Evolutionary conservation across 92 coral and sea anemone genomes (phyloP), one percentile per base, ranked within the genome.

Genomic region (Hydrozoanthus gracilis): DNA sequence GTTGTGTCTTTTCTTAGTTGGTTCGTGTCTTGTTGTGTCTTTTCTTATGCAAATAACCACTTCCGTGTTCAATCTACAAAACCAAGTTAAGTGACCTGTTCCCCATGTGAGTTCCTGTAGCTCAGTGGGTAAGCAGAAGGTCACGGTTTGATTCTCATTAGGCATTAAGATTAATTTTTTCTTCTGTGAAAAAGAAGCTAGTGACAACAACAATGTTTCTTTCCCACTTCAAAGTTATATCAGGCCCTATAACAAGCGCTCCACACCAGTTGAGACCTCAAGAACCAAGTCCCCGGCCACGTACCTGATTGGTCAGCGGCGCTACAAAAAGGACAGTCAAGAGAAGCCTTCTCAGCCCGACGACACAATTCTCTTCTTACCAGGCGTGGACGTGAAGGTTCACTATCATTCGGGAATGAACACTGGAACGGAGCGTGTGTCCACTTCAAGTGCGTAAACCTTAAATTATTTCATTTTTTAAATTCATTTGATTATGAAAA

Each of bases 341-440:
- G 98, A 96, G 58, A 86, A 90, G 82, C 51, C 87, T 78, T 86
- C 92, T 12, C 94, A 88, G 39, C 92, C 95, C 0, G 96, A 96
- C 27, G 95, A 92, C 80, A 95, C 98, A 7, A 84, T 90, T 20
- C 87, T 96, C 68, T 83, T 96, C 58, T 78, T 96, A 5, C 99
- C 99, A 12, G 99, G 95, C 12, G 99, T 96, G 56, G 98, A 96
- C 66, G 99, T 93, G 7, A 95, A 98, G 14, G 96, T 95, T 7
- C 92, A 96, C 71, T 96, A 96, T 73, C 93, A 94, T 44, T 96
- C 99, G 2, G 94, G 87, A 86, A 93, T 94, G 69, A 92, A 96
- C 88, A 72, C 93, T 17, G 98, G 94, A 39, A 8, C 15, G 54
- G 85, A 80, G 16, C 74, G 85, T 64, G 48, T 9, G 6, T 46